These are phyloP conservation scores for Mizuhopecten yessoensis DNA, from an alignment of 1,140 invertebrate species.

Conservation along the genomic window DNA sequence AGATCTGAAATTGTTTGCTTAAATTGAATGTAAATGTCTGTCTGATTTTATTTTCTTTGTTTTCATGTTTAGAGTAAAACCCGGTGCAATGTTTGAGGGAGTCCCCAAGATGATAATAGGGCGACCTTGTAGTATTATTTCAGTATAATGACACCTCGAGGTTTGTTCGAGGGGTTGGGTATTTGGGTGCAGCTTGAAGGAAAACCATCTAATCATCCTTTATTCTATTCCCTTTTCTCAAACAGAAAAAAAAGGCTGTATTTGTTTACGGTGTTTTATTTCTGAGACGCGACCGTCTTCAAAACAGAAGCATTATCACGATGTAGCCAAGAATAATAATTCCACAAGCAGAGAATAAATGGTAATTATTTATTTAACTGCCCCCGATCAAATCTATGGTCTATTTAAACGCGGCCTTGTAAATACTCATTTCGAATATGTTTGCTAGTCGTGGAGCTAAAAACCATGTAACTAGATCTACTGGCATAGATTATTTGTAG, in stretches of 20 bases:
- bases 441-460: not conserved
- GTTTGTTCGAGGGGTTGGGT: not conserved
- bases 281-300: not conserved
- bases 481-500: not conserved
- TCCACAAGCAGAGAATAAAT: not conserved
- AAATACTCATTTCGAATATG: not conserved
- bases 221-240: not conserved
- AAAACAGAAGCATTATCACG: not conserved
- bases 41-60: not conserved
- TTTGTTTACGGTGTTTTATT: not conserved
- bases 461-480: not conserved
- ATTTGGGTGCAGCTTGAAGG: not conserved
- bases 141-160: not conserved
- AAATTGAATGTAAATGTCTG: conserved; percentile 29
- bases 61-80: conserved; percentile 9
- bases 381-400: not conserved
- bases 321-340: conserved; percentile 26
- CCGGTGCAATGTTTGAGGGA: conserved; percentile 23
- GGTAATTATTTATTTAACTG: conserved; percentile 28
- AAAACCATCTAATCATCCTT: not conserved
- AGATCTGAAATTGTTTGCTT: not conserved
- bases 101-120: not conserved
- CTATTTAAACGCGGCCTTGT: conserved; percentile 24
- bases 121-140: conserved; percentile 17
- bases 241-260: not conserved